Evolutionary conservation across 2,888 invertebrate genomes (phyloP).

Genomic region (Dolomedes plantarius): DNA sequence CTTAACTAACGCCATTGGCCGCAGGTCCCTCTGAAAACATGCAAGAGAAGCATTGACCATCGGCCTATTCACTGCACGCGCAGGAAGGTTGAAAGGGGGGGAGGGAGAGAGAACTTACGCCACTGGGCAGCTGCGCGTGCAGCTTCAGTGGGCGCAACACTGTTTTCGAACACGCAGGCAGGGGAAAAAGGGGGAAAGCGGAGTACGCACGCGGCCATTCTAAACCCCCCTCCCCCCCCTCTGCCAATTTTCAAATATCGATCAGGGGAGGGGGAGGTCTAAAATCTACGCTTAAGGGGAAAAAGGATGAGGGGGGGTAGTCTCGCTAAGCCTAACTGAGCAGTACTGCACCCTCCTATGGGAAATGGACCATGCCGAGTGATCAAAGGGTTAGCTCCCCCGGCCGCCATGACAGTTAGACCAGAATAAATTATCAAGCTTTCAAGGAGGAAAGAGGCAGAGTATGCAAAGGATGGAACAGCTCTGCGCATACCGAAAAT

Average conservation of each 20-base stretch:
- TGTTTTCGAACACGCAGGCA: constrained; percentile 37
- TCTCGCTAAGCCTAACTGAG: constrained; percentile 41
- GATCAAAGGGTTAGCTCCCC: constrained; percentile 70
- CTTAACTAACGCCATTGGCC: constrained; percentile 60
- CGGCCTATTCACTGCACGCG: constrained; percentile 58
- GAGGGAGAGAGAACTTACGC: constrained; percentile 57
- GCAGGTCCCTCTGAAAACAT: constrained; percentile 49
- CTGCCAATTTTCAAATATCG: constrained; percentile 70
- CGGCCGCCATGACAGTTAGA: constrained; percentile 68
- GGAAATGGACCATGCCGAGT: constrained; percentile 71
- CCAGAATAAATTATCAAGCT: constrained; percentile 69
- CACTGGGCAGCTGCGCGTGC: constrained; percentile 66
- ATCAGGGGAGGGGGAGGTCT: constrained; percentile 56
- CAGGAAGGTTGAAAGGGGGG: constrained; percentile 38
- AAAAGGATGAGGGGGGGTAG: constrained; percentile 49
- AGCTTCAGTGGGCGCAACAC: constrained; percentile 27
- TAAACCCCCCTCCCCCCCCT: constrained; percentile 53
- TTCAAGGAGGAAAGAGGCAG: constrained; percentile 39
- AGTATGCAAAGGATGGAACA: constrained; percentile 38
- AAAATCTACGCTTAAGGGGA: constrained; percentile 69
- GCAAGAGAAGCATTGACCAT: constrained; percentile 63
- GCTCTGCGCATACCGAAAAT: constrained; percentile 51
- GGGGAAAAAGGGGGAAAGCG: constrained; percentile 6
- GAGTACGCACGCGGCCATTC: constrained; percentile 54
- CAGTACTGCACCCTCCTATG: constrained; percentile 62